Evolutionary conservation across 2,888 invertebrate species (phyloP), one percentile per base, ranked within the genome.

Genomic region (Sphaeridia pumilis): DNA sequence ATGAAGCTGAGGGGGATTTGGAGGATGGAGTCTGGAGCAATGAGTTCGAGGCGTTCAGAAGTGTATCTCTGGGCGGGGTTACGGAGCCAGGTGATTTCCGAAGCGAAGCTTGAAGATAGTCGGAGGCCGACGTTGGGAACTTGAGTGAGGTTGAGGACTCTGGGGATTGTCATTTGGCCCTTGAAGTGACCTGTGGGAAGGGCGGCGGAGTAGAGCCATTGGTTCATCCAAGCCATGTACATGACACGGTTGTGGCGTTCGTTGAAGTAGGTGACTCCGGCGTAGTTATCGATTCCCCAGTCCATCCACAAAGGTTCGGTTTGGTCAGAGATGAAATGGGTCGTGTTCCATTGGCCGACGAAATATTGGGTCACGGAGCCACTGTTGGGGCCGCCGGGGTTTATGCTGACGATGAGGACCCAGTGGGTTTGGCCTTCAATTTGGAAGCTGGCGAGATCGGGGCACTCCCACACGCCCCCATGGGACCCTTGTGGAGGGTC

Each of bases 251-350:
- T 49, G 1, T 42, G 22, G 1, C 59, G 60, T 4, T 57, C 58
- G 35, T 60, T 58, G 10, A 46, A 52, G 42, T 61, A 64, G 1
- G 61, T 56, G 1, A 64, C 62, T 17, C 59, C 58, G 10, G 62
- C 64, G 35, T 64, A 64, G 45, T 64, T 64, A 22, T 64, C 64
- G 0, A 55, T 56, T 41, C 64, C 64, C 58, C 59, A 64, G 34
- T 64, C 64, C 46, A 65, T 44, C 63, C 63, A 65, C 22, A 58
- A 50, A 4, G 58, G 10, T 5, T 52, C 28, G 14, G 35, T 48
- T 49, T 50, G 50, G 22, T 47, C 53, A 22, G 46, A 48, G 34
- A 24, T 26, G 46, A 55, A 60, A 1, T 49, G 48, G 0, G 28
- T 45, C 7, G 54, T 55, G 27, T 60, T 54, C 49, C 63, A 64